Conservation (phyloP, 2,797 vertebrate genomes). For the Cossypha niveicapilla region DNA sequence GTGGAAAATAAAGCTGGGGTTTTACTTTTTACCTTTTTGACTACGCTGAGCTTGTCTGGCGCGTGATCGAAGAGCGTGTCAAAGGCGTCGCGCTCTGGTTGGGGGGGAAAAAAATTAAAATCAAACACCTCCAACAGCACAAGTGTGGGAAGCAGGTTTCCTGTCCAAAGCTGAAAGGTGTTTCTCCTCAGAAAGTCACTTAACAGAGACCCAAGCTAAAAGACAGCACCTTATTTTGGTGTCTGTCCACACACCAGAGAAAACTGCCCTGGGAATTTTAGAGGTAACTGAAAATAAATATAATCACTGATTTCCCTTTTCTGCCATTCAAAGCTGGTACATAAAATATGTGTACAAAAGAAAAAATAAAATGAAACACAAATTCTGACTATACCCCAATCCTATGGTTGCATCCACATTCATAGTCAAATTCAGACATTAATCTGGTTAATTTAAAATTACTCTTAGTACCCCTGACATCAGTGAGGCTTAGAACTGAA, state of each 20-base stretch:
- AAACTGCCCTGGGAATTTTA: neutral
- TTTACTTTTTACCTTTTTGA: slow-evolving; percentile 87
- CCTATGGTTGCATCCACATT: neutral
- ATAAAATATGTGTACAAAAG: neutral
- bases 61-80: slow-evolving; percentile 95
- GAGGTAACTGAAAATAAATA: neutral
- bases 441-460: neutral
- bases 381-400: neutral
- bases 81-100: slow-evolving; percentile 91
- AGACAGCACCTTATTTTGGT: neutral
- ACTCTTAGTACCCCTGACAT: neutral
- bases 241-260: neutral
- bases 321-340: neutral
- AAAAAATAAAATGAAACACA: neutral
- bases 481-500: neutral
- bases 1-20: neutral
- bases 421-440: neutral
- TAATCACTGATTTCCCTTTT: neutral
- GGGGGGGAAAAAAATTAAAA: accelerated
- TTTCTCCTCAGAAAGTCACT: neutral
- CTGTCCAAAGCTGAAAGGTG: neutral
- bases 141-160: neutral
- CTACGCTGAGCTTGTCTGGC: slow-evolving; percentile 94
- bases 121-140: neutral
- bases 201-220: neutral